Conservation (phyloP, 2,888 invertebrate genomes). For the Elaeidobius kamerunicus region DNA sequence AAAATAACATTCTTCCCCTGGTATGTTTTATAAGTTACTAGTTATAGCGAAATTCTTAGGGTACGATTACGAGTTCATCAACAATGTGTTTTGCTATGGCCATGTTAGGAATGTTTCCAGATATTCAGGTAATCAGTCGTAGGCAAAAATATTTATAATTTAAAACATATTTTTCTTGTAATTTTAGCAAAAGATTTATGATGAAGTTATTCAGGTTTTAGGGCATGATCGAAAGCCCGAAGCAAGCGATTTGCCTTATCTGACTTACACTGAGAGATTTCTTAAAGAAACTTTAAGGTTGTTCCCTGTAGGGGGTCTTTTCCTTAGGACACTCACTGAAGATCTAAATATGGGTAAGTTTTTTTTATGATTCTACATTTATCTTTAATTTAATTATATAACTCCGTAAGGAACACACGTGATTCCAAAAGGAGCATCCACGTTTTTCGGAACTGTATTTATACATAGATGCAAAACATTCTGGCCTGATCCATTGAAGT, state of each 20-base stretch:
- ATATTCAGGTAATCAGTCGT: slow-evolving; percentile 15
- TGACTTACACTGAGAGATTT: slow-evolving; percentile 36
- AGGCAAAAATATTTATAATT: not conserved
- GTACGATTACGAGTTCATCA: slow-evolving; percentile 18
- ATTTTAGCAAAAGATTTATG: slow-evolving; percentile 34
- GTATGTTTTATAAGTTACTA: not conserved
- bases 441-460: no score
- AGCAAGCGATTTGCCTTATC: slow-evolving; percentile 29
- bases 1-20: no score
- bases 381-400: no score
- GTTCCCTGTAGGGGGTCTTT: slow-evolving; percentile 34
- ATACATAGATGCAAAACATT: no score
- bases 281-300: slow-evolving; percentile 37
- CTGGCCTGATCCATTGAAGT: no score
- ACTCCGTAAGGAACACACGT: no score
- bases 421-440: no score
- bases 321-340: slow-evolving; percentile 25
- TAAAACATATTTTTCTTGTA: not conserved
- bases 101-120: slow-evolving; percentile 19
- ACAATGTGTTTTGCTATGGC: slow-evolving; percentile 13
- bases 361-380: not conserved
- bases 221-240: slow-evolving; percentile 27
- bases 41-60: no score
- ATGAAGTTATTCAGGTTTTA: slow-evolving; percentile 32
- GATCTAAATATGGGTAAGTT: slow-evolving; percentile 32